These are phyloP conservation scores for Andrena flavipes DNA, from an alignment of 2,888 invertebrate species.

Conservation along the genomic window DNA sequence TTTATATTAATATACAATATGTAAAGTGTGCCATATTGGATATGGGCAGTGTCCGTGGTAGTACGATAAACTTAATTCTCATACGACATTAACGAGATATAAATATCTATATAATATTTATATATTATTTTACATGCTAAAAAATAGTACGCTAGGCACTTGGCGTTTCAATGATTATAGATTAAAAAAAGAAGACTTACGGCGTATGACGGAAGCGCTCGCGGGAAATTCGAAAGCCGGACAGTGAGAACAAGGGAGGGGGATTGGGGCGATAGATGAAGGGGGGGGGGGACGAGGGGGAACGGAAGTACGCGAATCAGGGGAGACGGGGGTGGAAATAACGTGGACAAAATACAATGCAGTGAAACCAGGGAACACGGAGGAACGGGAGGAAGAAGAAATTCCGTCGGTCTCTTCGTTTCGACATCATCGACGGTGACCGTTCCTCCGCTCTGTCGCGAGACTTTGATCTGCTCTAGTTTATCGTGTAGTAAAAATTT, in stretches of 20 bases:
- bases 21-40: constrained; percentile 80
- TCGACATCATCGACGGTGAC: constrained; percentile 40
- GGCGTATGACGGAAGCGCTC: constrained; percentile 52
- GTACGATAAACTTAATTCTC: constrained; percentile 78
- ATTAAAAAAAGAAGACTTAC: constrained; percentile 62
- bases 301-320: neutral
- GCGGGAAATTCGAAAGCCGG: constrained; percentile 32
- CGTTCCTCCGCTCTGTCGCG: constrained; percentile 52
- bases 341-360: constrained; percentile 38
- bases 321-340: constrained; percentile 15
- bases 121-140: constrained; percentile 81
- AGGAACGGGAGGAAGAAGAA: constrained; percentile 32
- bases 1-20: constrained; percentile 83
- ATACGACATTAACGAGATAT: constrained; percentile 79
- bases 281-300: neutral
- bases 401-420: constrained; percentile 45
- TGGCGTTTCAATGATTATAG: constrained; percentile 73
- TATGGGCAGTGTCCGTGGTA: constrained; percentile 82
- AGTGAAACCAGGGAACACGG: neutral
- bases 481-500: constrained; percentile 38
- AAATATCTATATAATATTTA: constrained; percentile 69
- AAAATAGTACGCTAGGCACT: constrained; percentile 76
- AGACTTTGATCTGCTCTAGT: constrained; percentile 36
- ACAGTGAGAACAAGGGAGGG: constrained; percentile 27
- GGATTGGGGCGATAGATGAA: constrained; percentile 6